Conservation (phyloP, 1,140 invertebrate species). For the Popillia japonica region DNA sequence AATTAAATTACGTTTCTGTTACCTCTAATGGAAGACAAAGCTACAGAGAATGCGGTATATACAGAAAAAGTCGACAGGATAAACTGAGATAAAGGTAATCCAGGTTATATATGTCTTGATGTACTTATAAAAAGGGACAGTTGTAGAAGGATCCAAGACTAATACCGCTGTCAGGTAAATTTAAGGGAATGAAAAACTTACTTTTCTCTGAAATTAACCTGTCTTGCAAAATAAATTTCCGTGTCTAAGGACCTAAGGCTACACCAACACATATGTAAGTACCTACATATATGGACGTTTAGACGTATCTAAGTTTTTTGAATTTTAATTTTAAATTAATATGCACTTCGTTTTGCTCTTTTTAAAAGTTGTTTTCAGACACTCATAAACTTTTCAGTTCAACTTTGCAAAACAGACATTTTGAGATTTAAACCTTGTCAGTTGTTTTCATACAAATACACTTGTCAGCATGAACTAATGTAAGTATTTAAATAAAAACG, state of each 20-base stretch:
- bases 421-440: too few relatives aligned
- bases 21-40: conserved; percentile 8
- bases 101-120: conserved; percentile 21
- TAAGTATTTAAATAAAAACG: too few relatives aligned
- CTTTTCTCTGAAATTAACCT: background rate
- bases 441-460: too few relatives aligned
- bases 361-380: background rate
- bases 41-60: background rate
- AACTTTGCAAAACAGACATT: too few relatives aligned
- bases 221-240: background rate
- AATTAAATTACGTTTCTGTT: conserved; percentile 25
- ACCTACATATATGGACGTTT: too few relatives aligned
- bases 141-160: conserved; percentile 16
- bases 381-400: background rate
- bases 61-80: background rate
- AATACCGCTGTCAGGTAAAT: background rate
- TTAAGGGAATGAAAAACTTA: background rate
- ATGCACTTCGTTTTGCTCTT: background rate
- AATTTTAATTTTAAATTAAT: background rate
- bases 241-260: background rate
- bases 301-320: too few relatives aligned
- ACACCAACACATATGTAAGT: too few relatives aligned
- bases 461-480: too few relatives aligned
- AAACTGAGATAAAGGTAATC: conserved; percentile 25
- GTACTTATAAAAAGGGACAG: conserved; percentile 19